Evolutionary conservation across 2,113 vertebrate genomes (phyloP).

Genomic region (Hoplias malabaricus): DNA sequence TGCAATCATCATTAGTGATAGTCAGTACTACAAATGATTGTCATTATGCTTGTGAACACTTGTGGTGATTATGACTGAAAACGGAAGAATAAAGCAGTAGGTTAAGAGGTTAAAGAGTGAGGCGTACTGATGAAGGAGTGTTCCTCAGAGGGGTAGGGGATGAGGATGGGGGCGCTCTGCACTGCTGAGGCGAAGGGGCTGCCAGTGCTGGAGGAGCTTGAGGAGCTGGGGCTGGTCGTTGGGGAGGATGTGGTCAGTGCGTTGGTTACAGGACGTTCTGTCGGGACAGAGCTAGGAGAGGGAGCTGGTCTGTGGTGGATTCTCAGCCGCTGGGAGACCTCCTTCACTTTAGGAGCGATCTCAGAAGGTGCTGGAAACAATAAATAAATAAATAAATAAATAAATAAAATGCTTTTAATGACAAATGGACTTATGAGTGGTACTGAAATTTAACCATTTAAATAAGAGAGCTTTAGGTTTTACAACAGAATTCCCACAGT

Average conservation of each 20-base stretch:
- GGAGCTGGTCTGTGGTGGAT: conserved; percentile 24
- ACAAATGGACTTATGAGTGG: background rate
- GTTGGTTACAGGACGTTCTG: conserved; percentile 39
- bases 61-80: too few relatives aligned
- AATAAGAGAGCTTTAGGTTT: too few relatives aligned
- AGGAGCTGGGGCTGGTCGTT: conserved; percentile 45
- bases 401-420: background rate
- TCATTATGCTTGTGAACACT: too few relatives aligned
- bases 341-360: conserved; percentile 6
- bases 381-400: too few relatives aligned
- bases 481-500: too few relatives aligned
- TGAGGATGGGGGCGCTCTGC: conserved; percentile 68
- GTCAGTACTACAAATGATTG: too few relatives aligned
- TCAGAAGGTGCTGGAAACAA: conserved; percentile 38
- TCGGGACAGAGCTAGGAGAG: background rate
- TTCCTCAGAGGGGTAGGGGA: conserved; percentile 64
- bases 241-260: background rate
- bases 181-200: conserved; percentile 1
- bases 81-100: too few relatives aligned
- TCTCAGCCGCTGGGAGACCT: background rate
- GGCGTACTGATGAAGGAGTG: conserved; percentile 77
- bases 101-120: background rate
- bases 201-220: conserved; percentile 23
- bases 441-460: too few relatives aligned
- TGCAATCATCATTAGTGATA: too few relatives aligned